Percentiles rank a stretch among this genome's conserved stretches.
Conservation (phyloP, 2,888 invertebrate species). For the Lepeophtheirus nordmannii region DNA sequence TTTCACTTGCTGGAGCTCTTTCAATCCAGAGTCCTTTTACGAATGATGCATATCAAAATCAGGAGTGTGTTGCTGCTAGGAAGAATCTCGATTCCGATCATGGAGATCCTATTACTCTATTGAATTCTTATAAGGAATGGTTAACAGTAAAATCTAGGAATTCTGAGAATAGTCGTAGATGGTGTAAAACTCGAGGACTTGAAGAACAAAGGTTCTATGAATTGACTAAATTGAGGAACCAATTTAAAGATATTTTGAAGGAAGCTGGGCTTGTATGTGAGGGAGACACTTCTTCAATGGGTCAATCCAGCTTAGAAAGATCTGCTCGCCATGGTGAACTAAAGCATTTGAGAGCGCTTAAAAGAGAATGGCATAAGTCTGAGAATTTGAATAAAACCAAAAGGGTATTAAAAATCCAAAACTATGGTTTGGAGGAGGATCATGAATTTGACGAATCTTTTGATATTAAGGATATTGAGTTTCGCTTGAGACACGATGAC, state of each 20-base stretch:
- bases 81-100: conserved; percentile 76
- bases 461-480: conserved; percentile 73
- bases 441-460: conserved; percentile 40
- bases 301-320: conserved; percentile 42
- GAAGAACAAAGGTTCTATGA: conserved; percentile 97
- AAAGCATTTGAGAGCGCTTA: conserved; percentile 64
- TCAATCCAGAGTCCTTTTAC: conserved; percentile 88
- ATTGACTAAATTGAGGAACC: conserved; percentile 75
- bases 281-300: conserved; percentile 38
- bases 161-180: conserved; percentile 44
- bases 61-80: conserved; percentile 43
- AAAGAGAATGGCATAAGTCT: conserved; percentile 45
- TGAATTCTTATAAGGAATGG: conserved; percentile 80
- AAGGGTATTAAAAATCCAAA: conserved; percentile 50
- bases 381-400: conserved; percentile 40
- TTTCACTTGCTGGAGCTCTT: conserved; percentile 75
- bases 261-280: conserved; percentile 34
- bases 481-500: conserved; percentile 60
- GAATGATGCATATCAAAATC: conserved; percentile 51
- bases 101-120: conserved; percentile 80
- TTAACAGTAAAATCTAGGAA: conserved; percentile 48
- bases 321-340: conserved; percentile 72
- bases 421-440: conserved; percentile 46
- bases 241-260: conserved; percentile 65
- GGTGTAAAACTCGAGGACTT: conserved; percentile 75